Evolutionary conservation across 2,888 invertebrate species (phyloP), one percentile per base, ranked within the genome.

Genomic region (Tupiocoris notatus): DNA sequence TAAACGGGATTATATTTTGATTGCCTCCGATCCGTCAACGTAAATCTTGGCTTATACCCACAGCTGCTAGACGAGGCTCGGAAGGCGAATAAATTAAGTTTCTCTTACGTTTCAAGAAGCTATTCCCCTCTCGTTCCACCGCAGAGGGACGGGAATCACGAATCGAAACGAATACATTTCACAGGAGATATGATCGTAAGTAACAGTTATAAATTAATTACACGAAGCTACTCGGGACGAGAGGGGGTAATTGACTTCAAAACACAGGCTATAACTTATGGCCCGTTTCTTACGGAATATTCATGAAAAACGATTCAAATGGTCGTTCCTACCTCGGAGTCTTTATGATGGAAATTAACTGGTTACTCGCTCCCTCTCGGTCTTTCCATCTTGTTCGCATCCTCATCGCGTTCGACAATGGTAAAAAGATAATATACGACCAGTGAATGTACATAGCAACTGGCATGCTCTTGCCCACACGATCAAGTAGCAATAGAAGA

Each of bases 171-270:
- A 59, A 70, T 70, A 70, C 57, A 70, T 70, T 59, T 70, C 25
- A 16, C 24, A 1, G 24, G 70, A 70, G 70, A 70, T 70, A 70
- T 24, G 59, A 59, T 24, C 70, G 59, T 59, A 70, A 70, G 70
- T 59, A 70, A 70, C 70, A 70, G 70, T 70, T 70, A 70, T 70
- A 70, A 70, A 70, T 70, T 70, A 70, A 70, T 70, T 70, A 70
- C 70, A 59, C 25, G n/a, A 12, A 39, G 6, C 39, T 3, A 39
- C 6, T 7, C 12, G 12, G 39, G 39, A 3, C 39, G 39, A 12
- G 39, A 39, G 39, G 25, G 25, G 24, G 56, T 76, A 76, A 76
- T 76, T 62, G 76, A 76, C 68, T 76, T 76, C 68, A 68, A 68
- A 76, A 76, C 61, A 68, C 67, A 61, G 21, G 68, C 57, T 62